Percentiles rank a stretch among this genome's conserved stretches.
phyloP scores from a whole-genome alignment of 2,888 invertebrate species.

The Dynastes hyllus region DNA sequence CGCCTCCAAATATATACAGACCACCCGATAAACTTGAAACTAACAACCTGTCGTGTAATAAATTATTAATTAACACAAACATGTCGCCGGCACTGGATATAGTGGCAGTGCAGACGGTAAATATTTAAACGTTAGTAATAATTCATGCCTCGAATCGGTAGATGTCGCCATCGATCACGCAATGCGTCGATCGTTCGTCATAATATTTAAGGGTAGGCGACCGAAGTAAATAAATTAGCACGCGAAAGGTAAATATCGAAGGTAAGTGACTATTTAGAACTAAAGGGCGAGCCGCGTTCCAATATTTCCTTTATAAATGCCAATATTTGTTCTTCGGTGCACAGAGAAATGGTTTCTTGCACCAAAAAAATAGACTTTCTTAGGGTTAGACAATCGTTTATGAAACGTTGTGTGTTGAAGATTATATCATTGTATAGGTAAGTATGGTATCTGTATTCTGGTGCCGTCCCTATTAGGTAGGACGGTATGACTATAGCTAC shows the following conservation, averaged over 20 bases:
- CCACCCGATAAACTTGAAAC: background rate
- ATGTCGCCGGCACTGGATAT: background rate
- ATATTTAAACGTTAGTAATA: conserved; percentile 29
- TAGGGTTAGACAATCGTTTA: too few species aligned
- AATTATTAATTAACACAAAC: conserved; percentile 38
- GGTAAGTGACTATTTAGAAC: too few species aligned
- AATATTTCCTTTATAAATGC: too few species aligned
- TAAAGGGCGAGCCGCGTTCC: too few species aligned
- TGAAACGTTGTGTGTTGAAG: too few species aligned
- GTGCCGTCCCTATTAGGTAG: too few species aligned
- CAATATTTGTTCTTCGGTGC: too few species aligned
- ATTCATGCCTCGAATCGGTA: conserved; percentile 14
- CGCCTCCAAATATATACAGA: conserved; percentile 2
- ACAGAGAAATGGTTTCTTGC: too few species aligned
- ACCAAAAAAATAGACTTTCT: too few species aligned
- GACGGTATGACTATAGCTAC: too few species aligned
- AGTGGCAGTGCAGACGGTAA: background rate
- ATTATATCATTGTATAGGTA: too few species aligned
- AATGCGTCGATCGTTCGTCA: conserved; percentile 9
- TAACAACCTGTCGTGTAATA: conserved; percentile 10
- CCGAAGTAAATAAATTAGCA: background rate
- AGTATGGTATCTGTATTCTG: too few species aligned
- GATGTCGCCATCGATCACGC: conserved; percentile 15
- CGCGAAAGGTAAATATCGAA: background rate
- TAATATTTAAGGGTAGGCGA: conserved; percentile 11